Conservation (phyloP, 2,113 vertebrate species). For the Trogon melanurus region DNA sequence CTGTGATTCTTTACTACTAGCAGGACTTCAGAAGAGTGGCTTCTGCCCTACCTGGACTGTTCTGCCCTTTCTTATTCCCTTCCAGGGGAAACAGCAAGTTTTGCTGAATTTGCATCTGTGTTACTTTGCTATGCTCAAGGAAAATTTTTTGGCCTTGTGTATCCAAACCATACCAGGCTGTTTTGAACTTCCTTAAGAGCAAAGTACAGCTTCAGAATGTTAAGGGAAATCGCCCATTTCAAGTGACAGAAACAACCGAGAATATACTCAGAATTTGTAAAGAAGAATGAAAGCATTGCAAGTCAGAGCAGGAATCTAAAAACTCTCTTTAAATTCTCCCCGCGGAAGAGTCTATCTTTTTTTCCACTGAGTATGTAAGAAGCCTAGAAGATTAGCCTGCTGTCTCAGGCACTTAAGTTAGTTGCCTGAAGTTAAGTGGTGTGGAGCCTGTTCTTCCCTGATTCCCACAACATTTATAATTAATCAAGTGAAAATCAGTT, state of each 20-base stretch:
- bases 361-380: neutral
- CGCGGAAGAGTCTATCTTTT: neutral
- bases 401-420: conserved; percentile 30
- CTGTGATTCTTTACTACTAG: neutral
- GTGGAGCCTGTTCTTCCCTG: neutral
- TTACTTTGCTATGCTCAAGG: neutral
- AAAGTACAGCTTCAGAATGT: neutral
- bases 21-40: neutral
- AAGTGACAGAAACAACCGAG: neutral
- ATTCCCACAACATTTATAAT: conserved; percentile 38
- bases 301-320: neutral
- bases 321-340: conserved; percentile 6
- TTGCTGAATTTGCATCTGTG: neutral
- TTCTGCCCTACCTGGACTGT: neutral
- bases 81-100: neutral
- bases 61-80: neutral
- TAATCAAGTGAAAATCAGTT: conserved; percentile 44
- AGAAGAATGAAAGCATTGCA: neutral
- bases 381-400: conserved; percentile 33
- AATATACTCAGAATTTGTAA: neutral
- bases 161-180: neutral
- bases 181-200: neutral
- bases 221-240: neutral
- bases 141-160: neutral
- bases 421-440: conserved; percentile 26